A percentile compares a stretch with the other conserved stretches of the same genome.
Evolutionary conservation across 1,140 invertebrate species (phyloP).

Genomic region (Thrips palmi): DNA sequence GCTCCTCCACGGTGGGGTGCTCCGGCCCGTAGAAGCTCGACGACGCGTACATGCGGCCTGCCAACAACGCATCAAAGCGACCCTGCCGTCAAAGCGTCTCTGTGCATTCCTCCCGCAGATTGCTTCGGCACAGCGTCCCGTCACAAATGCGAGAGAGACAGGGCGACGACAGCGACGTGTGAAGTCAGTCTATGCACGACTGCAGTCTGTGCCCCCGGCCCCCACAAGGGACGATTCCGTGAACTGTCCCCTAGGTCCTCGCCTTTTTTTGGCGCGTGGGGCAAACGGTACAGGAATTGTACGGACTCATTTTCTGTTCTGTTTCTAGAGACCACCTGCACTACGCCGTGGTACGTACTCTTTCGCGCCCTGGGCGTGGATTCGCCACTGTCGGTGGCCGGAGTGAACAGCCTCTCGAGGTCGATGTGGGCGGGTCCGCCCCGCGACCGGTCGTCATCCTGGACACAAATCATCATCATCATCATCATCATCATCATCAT

Average conservation of each 20-base stretch:
- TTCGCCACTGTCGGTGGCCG: constrained; percentile 53
- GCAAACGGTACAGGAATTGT: constrained; percentile 3
- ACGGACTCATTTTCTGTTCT: constrained; percentile 24
- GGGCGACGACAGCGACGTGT: too few species aligned
- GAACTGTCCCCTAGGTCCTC: too few species aligned
- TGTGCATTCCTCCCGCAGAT: not conserved
- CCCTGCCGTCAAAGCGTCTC: too few species aligned
- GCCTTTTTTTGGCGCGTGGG: too few species aligned
- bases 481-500: not conserved
- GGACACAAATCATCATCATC: not conserved
- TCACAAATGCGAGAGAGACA: constrained; percentile 1
- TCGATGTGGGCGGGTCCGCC: too few species aligned
- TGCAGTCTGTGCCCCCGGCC: too few species aligned
- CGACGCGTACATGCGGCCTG: constrained; percentile 81
- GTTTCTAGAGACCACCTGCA: constrained; percentile 24
- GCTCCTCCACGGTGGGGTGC: constrained; percentile 88
- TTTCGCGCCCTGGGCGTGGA: constrained; percentile 32
- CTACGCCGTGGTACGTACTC: constrained; percentile 9
- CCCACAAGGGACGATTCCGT: too few species aligned
- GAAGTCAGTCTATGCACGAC: too few species aligned
- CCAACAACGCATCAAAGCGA: constrained; percentile 16
- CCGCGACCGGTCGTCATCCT: not conserved
- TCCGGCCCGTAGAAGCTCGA: constrained; percentile 82
- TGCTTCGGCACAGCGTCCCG: not conserved
- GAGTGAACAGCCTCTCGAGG: constrained; percentile 69